Evolutionary conservation across 2,113 vertebrate genomes (phyloP).

Genomic region (Scalopus aquaticus): DNA sequence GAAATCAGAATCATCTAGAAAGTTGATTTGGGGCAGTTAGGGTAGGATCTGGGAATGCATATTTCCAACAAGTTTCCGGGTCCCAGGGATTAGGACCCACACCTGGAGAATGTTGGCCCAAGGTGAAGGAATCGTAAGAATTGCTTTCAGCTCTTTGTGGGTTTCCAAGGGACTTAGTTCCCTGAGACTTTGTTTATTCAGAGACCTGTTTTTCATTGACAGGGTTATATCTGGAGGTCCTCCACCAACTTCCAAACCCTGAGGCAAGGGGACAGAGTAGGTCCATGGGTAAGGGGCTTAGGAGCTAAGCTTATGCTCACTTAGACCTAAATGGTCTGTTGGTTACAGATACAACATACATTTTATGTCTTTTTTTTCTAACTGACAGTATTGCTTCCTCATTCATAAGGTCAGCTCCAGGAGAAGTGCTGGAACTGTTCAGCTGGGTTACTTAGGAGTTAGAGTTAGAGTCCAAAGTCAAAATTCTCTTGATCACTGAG

Average conservation of each 20-base stretch:
- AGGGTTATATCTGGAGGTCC: too few species aligned
- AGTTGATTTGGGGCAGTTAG: not conserved
- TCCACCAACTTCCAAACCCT: too few species aligned
- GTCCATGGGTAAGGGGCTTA: not conserved
- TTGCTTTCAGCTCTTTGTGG: not conserved
- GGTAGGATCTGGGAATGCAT: not conserved
- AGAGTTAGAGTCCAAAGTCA: constrained; percentile 9
- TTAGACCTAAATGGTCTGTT: not conserved
- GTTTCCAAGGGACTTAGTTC: not conserved
- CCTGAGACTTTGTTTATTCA: not conserved
- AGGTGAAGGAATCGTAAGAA: not conserved
- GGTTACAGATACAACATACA: not conserved
- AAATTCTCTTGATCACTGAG: not conserved
- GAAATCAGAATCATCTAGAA: not conserved
- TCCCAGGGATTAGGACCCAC: rapidly evolving
- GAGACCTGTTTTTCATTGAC: not conserved
- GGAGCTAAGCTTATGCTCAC: not conserved
- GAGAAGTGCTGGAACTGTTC: not conserved
- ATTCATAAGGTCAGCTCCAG: not conserved
- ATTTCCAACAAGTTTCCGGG: not conserved
- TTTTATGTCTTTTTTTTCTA: not conserved
- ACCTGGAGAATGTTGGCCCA: not conserved
- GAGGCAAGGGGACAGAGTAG: too few species aligned
- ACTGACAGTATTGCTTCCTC: not conserved
- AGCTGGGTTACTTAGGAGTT: not conserved